phyloP scores from a whole-genome alignment of 2,797 vertebrate genomes.

The Acipenser ruthenus region DNA sequence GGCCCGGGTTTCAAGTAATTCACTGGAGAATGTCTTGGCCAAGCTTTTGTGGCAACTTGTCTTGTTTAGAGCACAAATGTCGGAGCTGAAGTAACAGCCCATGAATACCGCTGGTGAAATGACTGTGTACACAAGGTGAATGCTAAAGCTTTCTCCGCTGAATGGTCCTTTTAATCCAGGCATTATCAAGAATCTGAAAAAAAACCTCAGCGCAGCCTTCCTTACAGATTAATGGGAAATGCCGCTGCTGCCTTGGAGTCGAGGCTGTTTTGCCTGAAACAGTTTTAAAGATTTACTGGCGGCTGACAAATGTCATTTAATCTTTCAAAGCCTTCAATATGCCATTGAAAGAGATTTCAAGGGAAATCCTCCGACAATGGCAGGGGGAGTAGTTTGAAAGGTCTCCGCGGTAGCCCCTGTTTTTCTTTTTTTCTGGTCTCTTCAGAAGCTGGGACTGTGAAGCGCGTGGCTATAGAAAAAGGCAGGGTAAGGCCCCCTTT shows the following conservation, averaged over 20 bases:
- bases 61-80: constrained; percentile 53
- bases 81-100: constrained; percentile 57
- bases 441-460: constrained; percentile 36
- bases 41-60: constrained; percentile 52
- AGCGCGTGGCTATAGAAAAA: constrained; percentile 42
- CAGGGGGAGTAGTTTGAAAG: constrained; percentile 42
- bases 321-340: constrained; percentile 58
- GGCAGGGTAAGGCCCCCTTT: constrained; percentile 24
- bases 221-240: constrained; percentile 62
- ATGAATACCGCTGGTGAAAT: constrained; percentile 58
- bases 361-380: constrained; percentile 51
- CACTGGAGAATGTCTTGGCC: constrained; percentile 52
- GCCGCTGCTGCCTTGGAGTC: constrained; percentile 41
- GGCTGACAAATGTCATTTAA: constrained; percentile 65
- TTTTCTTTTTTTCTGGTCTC: constrained; percentile 23
- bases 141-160: constrained; percentile 56
- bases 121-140: constrained; percentile 65
- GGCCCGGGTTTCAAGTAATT: constrained; percentile 49
- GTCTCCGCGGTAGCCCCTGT: constrained; percentile 33
- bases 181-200: constrained; percentile 56
- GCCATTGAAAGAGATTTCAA: constrained; percentile 57
- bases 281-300: constrained; percentile 61
- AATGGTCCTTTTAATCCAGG: constrained; percentile 62
- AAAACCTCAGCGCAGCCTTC: constrained; percentile 53
- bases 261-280: constrained; percentile 47